Evolutionary conservation across 2,797 vertebrate species (phyloP), one percentile per base, ranked within the genome.

Genomic region (Naso thynnoides): DNA sequence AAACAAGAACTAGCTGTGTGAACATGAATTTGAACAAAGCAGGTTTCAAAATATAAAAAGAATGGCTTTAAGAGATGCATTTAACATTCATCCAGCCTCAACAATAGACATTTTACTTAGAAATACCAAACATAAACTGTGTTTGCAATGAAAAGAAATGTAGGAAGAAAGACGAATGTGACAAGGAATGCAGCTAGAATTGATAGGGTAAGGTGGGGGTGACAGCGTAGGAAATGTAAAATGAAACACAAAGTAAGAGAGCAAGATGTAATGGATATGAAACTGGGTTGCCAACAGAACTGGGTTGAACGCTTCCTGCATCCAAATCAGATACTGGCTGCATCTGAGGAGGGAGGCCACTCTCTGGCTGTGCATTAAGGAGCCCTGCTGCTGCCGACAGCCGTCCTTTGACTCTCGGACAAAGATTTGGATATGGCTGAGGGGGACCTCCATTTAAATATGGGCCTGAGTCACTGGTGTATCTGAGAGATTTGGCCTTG

Each of bases 211-310:
- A 1, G 14, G 8, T n/a, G 16, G 38, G 23, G 33, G 48, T 45
- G 44, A 60, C 15, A 45, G 48, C 60, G 41, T 44, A 59, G 56
- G 21, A 38, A 52, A 58, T 73, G 24, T 61, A 60, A 69, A 77
- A 76, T 81, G 58, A 76, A 81, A 79, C 52, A 58, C 6, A n/a
- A 64, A 78, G 72, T 72, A 64, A 50, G 64, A 56, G 39, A 83
- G 49, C 47, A 50, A 61, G 36, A 71, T 73, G 39, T 67, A 79
- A 82, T 76, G 31, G 62, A 81, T 75, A 65, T 84, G 61, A 82
- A 85, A 87, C 29, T 75, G 77, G 62, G 72, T 64, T 84, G 81
- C 79, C 73, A 72, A 70, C 64, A 82, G 29, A 86, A 72, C 42
- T 85, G 64, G 67, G 72, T 33, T 83, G 74, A 73, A 87, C 9